Conservation (phyloP, 2,113 vertebrate genomes). For the Colinus virginianus region DNA sequence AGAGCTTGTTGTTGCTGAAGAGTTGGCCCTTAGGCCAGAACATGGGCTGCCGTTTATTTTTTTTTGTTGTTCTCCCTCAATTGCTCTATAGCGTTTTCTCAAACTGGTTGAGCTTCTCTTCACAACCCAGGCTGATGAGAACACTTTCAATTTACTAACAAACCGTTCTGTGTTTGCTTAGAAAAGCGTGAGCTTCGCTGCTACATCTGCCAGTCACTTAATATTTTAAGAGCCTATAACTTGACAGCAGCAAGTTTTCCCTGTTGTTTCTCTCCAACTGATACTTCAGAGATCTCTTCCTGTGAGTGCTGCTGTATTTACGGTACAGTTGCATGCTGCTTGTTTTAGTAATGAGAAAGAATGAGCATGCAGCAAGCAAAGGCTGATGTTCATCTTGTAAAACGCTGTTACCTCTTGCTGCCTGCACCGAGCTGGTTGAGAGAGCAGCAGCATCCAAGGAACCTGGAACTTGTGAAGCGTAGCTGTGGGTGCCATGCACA, state of each 20-base stretch:
- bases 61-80: background rate
- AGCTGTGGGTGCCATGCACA: background rate
- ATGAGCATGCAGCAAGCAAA: constrained; percentile 28
- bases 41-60: rapidly evolving
- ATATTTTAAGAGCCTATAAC: background rate
- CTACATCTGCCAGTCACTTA: background rate
- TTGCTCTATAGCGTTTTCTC: background rate
- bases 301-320: background rate
- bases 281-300: background rate
- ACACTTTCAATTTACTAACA: background rate
- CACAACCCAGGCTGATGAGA: rapidly evolving
- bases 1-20: background rate
- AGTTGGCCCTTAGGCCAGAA: background rate
- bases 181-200: rapidly evolving
- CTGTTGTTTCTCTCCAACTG: background rate
- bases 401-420: background rate
- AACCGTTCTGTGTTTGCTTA: background rate
- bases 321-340: background rate
- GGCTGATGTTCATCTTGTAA: background rate
- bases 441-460: background rate
- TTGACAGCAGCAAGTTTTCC: rapidly evolving
- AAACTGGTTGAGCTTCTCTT: background rate
- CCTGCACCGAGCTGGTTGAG: background rate
- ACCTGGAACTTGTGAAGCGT: background rate
- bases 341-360: constrained; percentile 29